Base-by-base conservation (phyloP, 2,113 vertebrate species). In the Gambusia holbrooki region DNA sequence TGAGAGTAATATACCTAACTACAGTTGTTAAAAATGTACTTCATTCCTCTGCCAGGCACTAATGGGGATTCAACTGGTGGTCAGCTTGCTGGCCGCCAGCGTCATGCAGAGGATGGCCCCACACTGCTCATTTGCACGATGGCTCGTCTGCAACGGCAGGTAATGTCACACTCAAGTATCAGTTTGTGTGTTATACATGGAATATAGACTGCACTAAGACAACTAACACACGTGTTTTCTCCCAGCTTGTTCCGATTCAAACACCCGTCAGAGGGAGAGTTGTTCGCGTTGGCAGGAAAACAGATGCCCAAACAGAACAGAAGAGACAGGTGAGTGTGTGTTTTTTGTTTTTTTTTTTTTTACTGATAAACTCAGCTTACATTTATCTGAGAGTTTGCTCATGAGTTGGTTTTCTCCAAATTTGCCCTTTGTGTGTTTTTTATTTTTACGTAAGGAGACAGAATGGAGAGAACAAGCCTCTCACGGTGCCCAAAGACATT, bases 111-210 rank as follows among this genome's bases (percentile, higher is more conserved):
- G 92, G 84, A 89, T 98, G 95, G 95, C 97, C 0, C 97, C 97
- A 0, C 96, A 98, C 89, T 96, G 87, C 92, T 99, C 98, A 60
- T 97, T 99, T 28, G 97, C 97, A 0, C 96, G 98, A 72, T 99
- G 98, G 98, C 95, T 99, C 63, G 92, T 98, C 35, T 99, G 97
- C 87, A 97, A 94, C 0, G 97, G 98, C 90, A 99, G 98, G 98
- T 98, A 89, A n/a, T 30, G 19, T 74, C 35, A 32, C 5, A 1
- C 19, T 1, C 13, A 5, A 9, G 12, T 2, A 3, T 69, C 62
- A 29, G 6, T 0, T 27, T 40, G 0, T 30, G 0, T 29, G 5
- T 42, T 1, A 10, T 7, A 28, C n/a, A 48, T 25, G 3, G 28
- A 8, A 3, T 35, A 5, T 61, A 3, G 48, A 42, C 11, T 22